Base-by-base conservation (phyloP, 2,888 invertebrate genomes). In the Polylopha cassiicola region DNA sequence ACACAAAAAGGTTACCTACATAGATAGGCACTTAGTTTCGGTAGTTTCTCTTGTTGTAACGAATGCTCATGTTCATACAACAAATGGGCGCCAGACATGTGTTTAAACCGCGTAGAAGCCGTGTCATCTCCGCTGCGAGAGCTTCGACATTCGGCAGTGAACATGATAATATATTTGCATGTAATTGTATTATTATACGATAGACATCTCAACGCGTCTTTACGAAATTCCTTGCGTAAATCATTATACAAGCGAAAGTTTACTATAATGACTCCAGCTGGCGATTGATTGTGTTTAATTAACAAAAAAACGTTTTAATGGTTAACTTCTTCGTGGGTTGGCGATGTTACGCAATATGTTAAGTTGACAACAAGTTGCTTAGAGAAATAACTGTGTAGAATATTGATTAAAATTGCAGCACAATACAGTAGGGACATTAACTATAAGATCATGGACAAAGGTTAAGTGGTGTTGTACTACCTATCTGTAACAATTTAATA, bases 151-250 rank as follows among this genome's bases (percentile, higher is more conserved):
- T 28, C 3, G 9, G 8, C 6, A n/a, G n/a, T n/a, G n/a, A n/a
- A 2, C n/a, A n/a, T 16, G 9, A 14, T 30, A 18, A 37, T 23
- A 7, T 5, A 17, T 37, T 17, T 9, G 10, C 20, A 21, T 30
- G 20, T 24, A 17, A 30, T 23, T 27, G 15, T 24, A 16, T 8
- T 8, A 30, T 24, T 30, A 14, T 36, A 36, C 27, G 27, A 13
- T 9, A 16, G 16, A 28, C 11, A 27, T 27, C 16, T 11, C 8
- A 11, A 18, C 30, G 44, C 43, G 42, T 47, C 32, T 47, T 60
- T 50, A 56, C 53, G 43, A 57, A 58, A 60, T 52, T 48, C 45
- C 48, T 61, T 61, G 52, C 53, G 54, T 50, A 61, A 61, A 51
- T 24, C 37, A 48, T 61, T 59, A 55, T 48, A 53, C 50, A 57